phyloP scores from a whole-genome alignment of 2,113 vertebrate genomes.

The Micromys minutus region DNA sequence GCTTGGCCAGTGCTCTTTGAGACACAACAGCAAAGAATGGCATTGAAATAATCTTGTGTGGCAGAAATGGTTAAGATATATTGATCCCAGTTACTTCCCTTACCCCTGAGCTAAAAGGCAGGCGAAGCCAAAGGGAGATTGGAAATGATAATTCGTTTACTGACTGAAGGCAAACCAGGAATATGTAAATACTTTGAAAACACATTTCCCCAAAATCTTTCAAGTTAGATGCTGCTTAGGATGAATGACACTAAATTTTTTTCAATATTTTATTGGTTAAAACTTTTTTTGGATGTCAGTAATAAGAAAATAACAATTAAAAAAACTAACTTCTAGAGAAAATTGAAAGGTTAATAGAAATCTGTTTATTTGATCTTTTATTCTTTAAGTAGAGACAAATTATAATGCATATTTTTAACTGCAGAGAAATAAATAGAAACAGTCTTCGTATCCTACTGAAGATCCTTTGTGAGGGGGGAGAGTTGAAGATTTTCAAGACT shows the following conservation, averaged over 20 bases:
- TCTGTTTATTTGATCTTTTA: slow-evolving; percentile 36
- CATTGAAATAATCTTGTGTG: background rate
- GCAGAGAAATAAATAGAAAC: slow-evolving; percentile 45
- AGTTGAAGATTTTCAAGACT: slow-evolving; percentile 61
- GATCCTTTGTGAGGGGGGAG: slow-evolving; percentile 28
- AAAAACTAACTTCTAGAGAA: slow-evolving; percentile 7
- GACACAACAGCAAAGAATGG: slow-evolving; percentile 21
- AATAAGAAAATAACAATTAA: slow-evolving; percentile 44
- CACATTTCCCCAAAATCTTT: slow-evolving; percentile 49
- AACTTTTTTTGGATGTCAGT: slow-evolving; percentile 19
- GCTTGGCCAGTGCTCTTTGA: slow-evolving; percentile 25
- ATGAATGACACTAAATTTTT: background rate
- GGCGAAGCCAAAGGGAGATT: slow-evolving; percentile 43
- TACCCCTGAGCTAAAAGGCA: background rate
- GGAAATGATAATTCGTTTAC: slow-evolving; percentile 31
- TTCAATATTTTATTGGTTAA: slow-evolving; percentile 31
- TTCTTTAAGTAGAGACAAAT: slow-evolving; percentile 51
- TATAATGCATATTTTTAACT: background rate
- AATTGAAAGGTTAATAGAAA: background rate
- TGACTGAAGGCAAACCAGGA: slow-evolving; percentile 33
- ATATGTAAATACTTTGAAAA: slow-evolving; percentile 53
- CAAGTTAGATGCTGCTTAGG: slow-evolving; percentile 42
- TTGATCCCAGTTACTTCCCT: background rate
- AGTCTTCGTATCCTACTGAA: background rate
- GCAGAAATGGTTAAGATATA: slow-evolving; percentile 47